These are phyloP conservation scores for Agrotis puta DNA, from an alignment of 2,888 invertebrate genomes.

Conservation along the genomic window DNA sequence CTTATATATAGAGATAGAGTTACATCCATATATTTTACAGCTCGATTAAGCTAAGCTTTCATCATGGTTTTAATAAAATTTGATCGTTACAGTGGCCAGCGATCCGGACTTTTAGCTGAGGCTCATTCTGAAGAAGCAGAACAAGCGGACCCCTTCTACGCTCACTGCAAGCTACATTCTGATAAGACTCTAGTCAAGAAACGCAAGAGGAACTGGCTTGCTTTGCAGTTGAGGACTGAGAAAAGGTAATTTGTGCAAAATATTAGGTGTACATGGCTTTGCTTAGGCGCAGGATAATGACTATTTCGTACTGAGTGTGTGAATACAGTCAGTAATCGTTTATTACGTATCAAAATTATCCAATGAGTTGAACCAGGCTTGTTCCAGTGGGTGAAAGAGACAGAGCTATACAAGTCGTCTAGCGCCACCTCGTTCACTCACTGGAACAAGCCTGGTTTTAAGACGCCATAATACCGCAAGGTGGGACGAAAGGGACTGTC, in stretches of 20 bases:
- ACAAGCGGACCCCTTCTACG: slow-evolving; percentile 99
- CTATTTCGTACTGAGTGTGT: no score
- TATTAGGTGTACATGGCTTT: no score
- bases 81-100: slow-evolving; percentile 94
- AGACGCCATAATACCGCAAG: no score
- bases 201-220: slow-evolving; percentile 96
- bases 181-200: slow-evolving; percentile 96
- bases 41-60: background rate
- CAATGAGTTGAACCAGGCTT: no score
- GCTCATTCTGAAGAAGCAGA: slow-evolving; percentile 97
- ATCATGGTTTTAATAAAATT: background rate
- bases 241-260: slow-evolving; percentile 84
- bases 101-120: slow-evolving; percentile 97
- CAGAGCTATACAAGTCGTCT: no score
- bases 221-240: slow-evolving; percentile 95
- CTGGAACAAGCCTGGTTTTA: no score
- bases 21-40: background rate
- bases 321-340: no score
- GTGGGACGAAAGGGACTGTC: no score
- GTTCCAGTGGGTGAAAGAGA: no score
- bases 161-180: slow-evolving; percentile 98
- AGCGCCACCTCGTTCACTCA: no score
- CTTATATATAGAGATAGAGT: background rate
- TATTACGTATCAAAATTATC: no score
- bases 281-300: no score